phyloP scores from a whole-genome alignment of 1,140 invertebrate species.

The Drosophila tsacasi region DNA sequence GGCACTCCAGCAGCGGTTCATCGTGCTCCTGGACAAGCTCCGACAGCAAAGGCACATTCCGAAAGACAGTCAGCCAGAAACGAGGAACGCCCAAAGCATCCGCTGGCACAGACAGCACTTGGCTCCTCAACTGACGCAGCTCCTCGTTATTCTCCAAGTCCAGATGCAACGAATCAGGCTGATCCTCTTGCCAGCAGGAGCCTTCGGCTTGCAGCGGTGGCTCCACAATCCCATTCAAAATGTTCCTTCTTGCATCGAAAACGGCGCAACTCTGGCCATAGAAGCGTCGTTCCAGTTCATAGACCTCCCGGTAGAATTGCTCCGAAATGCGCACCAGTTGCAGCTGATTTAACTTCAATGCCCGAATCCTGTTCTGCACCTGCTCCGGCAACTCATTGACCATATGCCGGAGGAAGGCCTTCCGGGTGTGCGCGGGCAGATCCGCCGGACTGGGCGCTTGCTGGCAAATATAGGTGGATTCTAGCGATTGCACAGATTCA shows the following conservation, averaged over 20 bases:
- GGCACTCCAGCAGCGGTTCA: slow-evolving; percentile 95
- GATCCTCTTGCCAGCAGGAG: slow-evolving; percentile 91
- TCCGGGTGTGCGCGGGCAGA: slow-evolving; percentile 46
- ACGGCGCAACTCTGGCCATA: slow-evolving; percentile 91
- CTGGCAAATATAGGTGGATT: not conserved
- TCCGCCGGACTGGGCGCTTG: slow-evolving; percentile 53
- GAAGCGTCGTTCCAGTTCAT: slow-evolving; percentile 97
- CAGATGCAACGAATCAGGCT: slow-evolving; percentile 85
- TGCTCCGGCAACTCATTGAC: slow-evolving; percentile 88
- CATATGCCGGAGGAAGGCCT: slow-evolving; percentile 80
- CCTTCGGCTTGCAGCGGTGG: slow-evolving; percentile 92
- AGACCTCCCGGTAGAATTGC: slow-evolving; percentile 97
- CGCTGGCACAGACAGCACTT: slow-evolving; percentile 64
- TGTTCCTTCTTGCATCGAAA: slow-evolving; percentile 92
- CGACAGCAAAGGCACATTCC: slow-evolving; percentile 94
- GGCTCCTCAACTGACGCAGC: slow-evolving; percentile 38
- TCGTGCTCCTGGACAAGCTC: slow-evolving; percentile 98
- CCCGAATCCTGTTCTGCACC: slow-evolving; percentile 94
- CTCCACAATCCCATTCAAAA: slow-evolving; percentile 93
- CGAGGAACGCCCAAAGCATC: slow-evolving; percentile 95
- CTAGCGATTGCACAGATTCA: slow-evolving; percentile 13
- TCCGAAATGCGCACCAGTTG: slow-evolving; percentile 95
- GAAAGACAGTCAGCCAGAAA: slow-evolving; percentile 98
- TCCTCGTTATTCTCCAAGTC: slow-evolving; percentile 84
- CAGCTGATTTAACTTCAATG: slow-evolving; percentile 96